These are phyloP conservation scores for Asbolus verrucosus DNA, from an alignment of 1,140 invertebrate genomes.

Conservation along the genomic window DNA sequence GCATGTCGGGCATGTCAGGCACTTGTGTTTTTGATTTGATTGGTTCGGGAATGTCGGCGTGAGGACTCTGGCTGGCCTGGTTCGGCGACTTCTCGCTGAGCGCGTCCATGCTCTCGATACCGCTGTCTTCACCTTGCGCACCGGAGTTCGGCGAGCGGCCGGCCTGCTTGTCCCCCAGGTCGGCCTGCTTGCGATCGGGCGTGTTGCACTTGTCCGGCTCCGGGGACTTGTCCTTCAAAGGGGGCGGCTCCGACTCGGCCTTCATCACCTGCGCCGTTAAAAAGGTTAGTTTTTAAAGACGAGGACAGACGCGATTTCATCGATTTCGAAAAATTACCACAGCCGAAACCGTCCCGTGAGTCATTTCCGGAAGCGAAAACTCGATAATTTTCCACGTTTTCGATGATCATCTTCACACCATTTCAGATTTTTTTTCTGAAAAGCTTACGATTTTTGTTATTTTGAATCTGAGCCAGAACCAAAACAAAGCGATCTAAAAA, in stretches of 20 bases:
- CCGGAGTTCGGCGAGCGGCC: conserved; percentile 62
- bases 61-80: conserved; percentile 76
- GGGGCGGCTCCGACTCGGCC: conserved; percentile 30
- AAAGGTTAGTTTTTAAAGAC: too few relatives aligned
- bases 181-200: conserved; percentile 52
- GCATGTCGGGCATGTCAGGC: conserved; percentile 70
- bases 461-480: too few relatives aligned
- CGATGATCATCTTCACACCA: too few relatives aligned
- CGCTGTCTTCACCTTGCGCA: conserved; percentile 85
- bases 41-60: conserved; percentile 60
- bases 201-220: conserved; percentile 62
- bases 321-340: too few relatives aligned
- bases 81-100: conserved; percentile 92
- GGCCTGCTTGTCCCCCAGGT: conserved; percentile 57
- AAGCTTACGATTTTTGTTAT: too few relatives aligned
- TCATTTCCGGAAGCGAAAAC: too few relatives aligned
- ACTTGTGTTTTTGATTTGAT: conserved; percentile 63
- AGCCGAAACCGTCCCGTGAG: too few relatives aligned
- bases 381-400: too few relatives aligned
- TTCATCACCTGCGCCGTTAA: conserved; percentile 8
- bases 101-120: conserved; percentile 94
- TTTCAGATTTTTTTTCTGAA: too few relatives aligned
- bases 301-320: too few relatives aligned
- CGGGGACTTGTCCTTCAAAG: conserved; percentile 60
- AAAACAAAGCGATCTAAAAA: too few relatives aligned